Evolutionary conservation across 1,140 invertebrate species (phyloP), one percentile per base, ranked within the genome.

Genomic region (Goniozus legneri): DNA sequence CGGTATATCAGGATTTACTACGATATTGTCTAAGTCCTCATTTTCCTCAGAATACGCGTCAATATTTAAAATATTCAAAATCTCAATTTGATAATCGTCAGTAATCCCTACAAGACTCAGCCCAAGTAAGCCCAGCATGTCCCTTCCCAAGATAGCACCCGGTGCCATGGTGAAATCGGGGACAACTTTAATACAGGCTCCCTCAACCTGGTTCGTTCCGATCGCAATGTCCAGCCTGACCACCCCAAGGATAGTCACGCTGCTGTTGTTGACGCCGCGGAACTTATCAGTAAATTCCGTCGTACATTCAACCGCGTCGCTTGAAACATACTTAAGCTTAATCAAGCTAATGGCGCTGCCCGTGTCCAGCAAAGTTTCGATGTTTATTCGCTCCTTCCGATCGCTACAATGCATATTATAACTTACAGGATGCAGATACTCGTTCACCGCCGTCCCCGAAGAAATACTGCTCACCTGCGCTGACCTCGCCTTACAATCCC

Each of bases 281-380:
- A 45, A 49, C 8, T 16, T 8, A 19, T 3, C 10, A 27, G 4
- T 44, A 27, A 12, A 30, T 27, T 20, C n/a, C 10, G 33, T 42
- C 7, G 10, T 27, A 10, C 24, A 27, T 27, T 27, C 24, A 27
- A 27, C 10, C 10, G 4, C 19, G 12, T 10, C 12, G 1, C 13
- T 27, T 49, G 1, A 1, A 33, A 13, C 18, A 35, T 12, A 24
- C 12, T 33, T 8, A 22, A 13, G 6, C 38, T 51, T 54, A 4
- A 50, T 21, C 42, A 54, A 45, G 32, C 43, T 50, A 10, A 42
- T 40, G 1, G 41, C 18, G 20, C 43, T 45, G 2, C 38, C 44
- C 22, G 38, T 30, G 38, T 51, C 44, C 1, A 35, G 21, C 12
- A 35, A 8, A 4, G 38, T 38, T 10, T 22, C 12, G 35, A 19